Conservation (phyloP, 2,888 invertebrate genomes). For the Drosophila koepferae region DNA sequence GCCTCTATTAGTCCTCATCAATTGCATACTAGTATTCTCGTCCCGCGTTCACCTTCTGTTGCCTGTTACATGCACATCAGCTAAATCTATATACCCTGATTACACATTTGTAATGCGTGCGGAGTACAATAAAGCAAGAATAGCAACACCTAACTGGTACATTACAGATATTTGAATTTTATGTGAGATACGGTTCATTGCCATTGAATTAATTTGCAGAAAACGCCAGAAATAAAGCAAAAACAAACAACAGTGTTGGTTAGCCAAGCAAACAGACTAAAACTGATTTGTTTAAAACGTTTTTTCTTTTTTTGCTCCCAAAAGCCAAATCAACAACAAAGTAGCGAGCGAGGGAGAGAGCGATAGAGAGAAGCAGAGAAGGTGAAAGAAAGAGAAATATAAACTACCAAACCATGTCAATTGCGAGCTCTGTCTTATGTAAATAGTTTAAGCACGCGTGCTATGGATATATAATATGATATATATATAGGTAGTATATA, state of each 20-base stretch:
- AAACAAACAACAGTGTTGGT: slow-evolving; percentile 19
- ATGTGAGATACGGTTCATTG: slow-evolving; percentile 74
- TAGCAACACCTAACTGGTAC: slow-evolving; percentile 32
- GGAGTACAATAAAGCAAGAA: slow-evolving; percentile 8
- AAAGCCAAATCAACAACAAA: slow-evolving; percentile 23
- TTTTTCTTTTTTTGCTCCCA: slow-evolving; percentile 30
- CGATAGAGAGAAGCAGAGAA: background rate
- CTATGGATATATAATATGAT: slow-evolving; percentile 51
- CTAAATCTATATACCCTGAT: background rate
- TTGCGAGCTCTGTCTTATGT: slow-evolving; percentile 67
- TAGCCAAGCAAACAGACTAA: slow-evolving; percentile 45
- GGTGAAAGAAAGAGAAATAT: slow-evolving; percentile 27
- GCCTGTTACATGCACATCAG: background rate
- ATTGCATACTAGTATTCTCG: too few species aligned
- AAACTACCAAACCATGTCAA: slow-evolving; percentile 60
- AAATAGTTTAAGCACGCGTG: slow-evolving; percentile 64
- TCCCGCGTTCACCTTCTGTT: too few species aligned
- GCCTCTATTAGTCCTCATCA: background rate
- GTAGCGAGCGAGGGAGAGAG: slow-evolving; percentile 1
- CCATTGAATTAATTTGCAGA: slow-evolving; percentile 55
- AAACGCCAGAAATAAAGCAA: background rate
- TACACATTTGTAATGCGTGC: background rate
- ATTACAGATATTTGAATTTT: slow-evolving; percentile 55
- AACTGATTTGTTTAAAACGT: slow-evolving; percentile 40
- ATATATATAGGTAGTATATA: background rate